Base-by-base conservation (phyloP, 2,888 invertebrate species). In the Liodrosophila aerea region DNA sequence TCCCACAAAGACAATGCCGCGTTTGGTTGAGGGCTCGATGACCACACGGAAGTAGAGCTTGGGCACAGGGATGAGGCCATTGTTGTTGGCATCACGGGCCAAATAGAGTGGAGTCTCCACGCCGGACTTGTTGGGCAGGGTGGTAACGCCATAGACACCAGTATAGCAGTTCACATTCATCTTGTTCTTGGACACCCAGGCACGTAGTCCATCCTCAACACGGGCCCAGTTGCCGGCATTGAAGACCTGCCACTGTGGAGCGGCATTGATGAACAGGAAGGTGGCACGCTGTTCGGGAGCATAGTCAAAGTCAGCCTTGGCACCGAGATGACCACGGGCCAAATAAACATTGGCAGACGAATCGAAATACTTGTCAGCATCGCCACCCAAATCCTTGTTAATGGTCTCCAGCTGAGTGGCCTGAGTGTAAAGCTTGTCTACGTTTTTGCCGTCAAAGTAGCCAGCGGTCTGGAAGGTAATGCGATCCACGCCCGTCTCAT, bases 161-260 rank as follows among this genome's bases (percentile, higher is more conserved):
- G 93, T 93, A 62, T 91, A 92, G 47, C 92, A 91, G 18, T 88
- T 80, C 0, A 92, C 86, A 47, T 88, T 76, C 37, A 89, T 73
- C 4, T 85, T 73, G 16, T 89, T 87, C 15, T 81, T 74, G 1
- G 73, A 73, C 0, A 82, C 82, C 73, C 76, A 87, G 1, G 78
- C 56, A 8, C 93, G 88, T 0, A 92, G 82, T 39, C 90, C 89
- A 7, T 77, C 78, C 87, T 93, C 93, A 1, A 92, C 87, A 0
- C 87, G 77, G 1, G 90, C 89, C 93, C 93, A 93, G 75, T 93
- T 93, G 22, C 91, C 91, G 0, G 89, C 91, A 75, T 94, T 94
- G 76, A 93, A 92, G 1, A 89, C 89, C 73, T 91, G 91, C 92
- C 92, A 92, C 60, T 92, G 92, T 0, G 92, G 92, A 0, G 91